Percentiles rank a stretch among this genome's conserved stretches.
These are phyloP conservation scores for Plumapathes pennacea DNA, from an alignment of 92 coral and sea anemone species.

Conservation along the genomic window DNA sequence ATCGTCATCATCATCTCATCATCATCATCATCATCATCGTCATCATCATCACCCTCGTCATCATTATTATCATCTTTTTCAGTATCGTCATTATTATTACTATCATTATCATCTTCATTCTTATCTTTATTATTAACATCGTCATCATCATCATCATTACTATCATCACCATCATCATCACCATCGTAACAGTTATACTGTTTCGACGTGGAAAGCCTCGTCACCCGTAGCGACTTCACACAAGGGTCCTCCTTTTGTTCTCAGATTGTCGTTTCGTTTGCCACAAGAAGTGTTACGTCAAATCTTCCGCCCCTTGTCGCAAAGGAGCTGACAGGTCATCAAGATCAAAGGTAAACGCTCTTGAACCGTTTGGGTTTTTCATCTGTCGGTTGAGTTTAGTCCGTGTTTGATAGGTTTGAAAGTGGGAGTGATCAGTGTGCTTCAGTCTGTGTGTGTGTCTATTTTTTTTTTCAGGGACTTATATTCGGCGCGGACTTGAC, in stretches of 20 bases:
- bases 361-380: neutral
- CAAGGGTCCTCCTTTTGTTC: slow-evolving; percentile 2
- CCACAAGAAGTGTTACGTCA: slow-evolving; percentile 91
- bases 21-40: too few relatives aligned
- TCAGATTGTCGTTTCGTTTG: slow-evolving; percentile 93
- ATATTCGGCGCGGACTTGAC: slow-evolving; percentile 82
- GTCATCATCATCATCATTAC: too few relatives aligned
- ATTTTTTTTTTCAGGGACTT: slow-evolving; percentile 32
- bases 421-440: slow-evolving; percentile 1
- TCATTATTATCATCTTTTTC: too few relatives aligned
- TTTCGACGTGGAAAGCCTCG: too few relatives aligned
- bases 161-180: too few relatives aligned
- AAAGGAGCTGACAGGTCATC: slow-evolving; percentile 55
- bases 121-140: neutral
- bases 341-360: slow-evolving; percentile 65
- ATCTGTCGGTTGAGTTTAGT: neutral
- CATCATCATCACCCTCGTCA: too few relatives aligned
- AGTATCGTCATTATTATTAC: too few relatives aligned
- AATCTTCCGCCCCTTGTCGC: slow-evolving; percentile 71
- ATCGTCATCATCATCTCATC: too few relatives aligned
- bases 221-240: too few relatives aligned
- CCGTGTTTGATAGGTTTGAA: neutral
- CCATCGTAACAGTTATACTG: too few relatives aligned
- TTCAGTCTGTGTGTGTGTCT: neutral
- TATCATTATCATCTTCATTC: too few relatives aligned